Evolutionary conservation across 2,888 invertebrate species (phyloP).

Genomic region (Magallana nippona): DNA sequence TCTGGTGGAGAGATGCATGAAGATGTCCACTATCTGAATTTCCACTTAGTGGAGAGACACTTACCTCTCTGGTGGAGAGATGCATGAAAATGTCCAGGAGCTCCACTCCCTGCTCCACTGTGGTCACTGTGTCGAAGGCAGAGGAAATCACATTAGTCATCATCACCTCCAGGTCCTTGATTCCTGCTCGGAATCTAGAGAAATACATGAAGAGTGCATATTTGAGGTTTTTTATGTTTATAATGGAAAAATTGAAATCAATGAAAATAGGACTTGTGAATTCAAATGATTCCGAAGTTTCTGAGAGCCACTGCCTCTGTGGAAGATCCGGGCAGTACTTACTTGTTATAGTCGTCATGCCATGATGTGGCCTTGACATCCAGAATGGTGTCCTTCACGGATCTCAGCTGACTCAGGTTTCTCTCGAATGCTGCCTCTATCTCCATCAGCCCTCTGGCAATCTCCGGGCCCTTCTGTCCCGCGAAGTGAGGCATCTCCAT

Average conservation of each 20-base stretch:
- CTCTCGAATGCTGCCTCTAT: conserved; percentile 88
- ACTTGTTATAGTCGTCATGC: conserved; percentile 85
- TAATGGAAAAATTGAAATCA: too few relatives aligned
- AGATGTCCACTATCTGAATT: conserved; percentile 83
- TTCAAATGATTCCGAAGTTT: too few relatives aligned
- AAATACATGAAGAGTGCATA: background rate
- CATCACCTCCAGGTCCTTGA: conserved; percentile 85
- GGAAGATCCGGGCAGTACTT: background rate
- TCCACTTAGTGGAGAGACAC: background rate
- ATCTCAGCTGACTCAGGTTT: conserved; percentile 84
- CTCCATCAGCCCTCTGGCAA: conserved; percentile 79
- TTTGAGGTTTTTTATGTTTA: too few relatives aligned
- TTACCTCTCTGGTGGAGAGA: conserved; percentile 86
- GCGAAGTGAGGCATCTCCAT: conserved; percentile 88
- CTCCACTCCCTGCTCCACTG: conserved; percentile 90
- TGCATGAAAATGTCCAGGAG: conserved; percentile 88
- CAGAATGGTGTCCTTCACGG: conserved; percentile 82
- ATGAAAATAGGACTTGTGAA: too few relatives aligned
- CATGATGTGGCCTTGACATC: conserved; percentile 84
- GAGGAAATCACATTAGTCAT: conserved; percentile 90
- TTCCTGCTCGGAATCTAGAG: conserved; percentile 81
- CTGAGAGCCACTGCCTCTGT: too few relatives aligned
- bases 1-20: conserved; percentile 87
- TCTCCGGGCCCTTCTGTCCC: conserved; percentile 83
- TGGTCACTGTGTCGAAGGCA: conserved; percentile 89